A percentile compares a stretch with the other conserved stretches of the same genome.
These are phyloP conservation scores for Gyps fulvus DNA, from an alignment of 2,113 vertebrate genomes.

Conservation along the genomic window DNA sequence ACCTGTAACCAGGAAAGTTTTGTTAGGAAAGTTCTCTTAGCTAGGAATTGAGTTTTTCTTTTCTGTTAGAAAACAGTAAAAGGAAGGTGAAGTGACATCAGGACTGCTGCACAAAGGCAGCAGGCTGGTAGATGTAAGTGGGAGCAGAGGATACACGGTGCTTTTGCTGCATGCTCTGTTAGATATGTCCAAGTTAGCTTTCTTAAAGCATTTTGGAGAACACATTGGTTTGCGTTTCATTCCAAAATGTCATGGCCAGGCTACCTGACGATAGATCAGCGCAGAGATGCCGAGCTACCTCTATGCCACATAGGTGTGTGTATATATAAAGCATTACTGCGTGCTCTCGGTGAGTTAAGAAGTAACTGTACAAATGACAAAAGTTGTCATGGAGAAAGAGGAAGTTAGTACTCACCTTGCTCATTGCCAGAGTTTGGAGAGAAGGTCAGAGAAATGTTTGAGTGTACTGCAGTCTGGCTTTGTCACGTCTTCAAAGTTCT, in stretches of 20 bases:
- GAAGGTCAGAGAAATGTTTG: background rate
- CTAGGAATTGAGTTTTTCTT: background rate
- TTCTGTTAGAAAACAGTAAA: background rate
- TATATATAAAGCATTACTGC: background rate
- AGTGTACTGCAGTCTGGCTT: background rate
- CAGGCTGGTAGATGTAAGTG: background rate
- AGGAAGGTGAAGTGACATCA: background rate
- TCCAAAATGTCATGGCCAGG: background rate
- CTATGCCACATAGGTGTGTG: background rate
- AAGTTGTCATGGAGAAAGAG: background rate
- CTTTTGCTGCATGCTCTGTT: background rate
- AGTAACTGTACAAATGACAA: background rate
- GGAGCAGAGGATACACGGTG: background rate
- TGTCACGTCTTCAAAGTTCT: background rate
- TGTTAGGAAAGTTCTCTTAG: background rate
- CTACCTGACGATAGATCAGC: background rate
- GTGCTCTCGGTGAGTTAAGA: background rate
- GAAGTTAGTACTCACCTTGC: background rate
- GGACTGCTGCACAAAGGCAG: background rate
- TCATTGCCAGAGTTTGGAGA: rapidly evolving
- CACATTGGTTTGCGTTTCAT: background rate
- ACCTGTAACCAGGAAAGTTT: background rate
- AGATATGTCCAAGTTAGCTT: background rate
- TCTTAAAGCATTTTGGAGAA: background rate
- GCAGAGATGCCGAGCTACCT: background rate